phyloP scores from a whole-genome alignment of 2,888 invertebrate genomes.

The Apodemia duryi region DNA sequence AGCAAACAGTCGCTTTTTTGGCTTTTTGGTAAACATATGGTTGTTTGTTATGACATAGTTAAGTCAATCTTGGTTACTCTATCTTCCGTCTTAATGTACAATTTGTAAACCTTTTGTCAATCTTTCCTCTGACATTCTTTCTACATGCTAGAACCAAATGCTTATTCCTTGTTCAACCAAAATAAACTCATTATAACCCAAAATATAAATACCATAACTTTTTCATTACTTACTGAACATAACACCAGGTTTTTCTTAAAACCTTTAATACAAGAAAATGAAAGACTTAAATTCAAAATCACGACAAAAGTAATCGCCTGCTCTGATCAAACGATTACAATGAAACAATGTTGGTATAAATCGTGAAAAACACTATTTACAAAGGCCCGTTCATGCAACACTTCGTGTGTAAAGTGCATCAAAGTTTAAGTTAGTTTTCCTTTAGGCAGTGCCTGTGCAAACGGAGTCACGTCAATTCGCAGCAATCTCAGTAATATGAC shows the following conservation, averaged over 20 bases:
- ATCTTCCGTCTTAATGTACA: no score
- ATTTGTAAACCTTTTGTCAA: no score
- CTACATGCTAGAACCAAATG: no score
- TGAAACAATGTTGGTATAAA: conserved; percentile 27
- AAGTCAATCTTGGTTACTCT: no score
- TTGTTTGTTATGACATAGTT: no score
- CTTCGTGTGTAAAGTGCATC: conserved; percentile 44
- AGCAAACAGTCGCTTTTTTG: no score
- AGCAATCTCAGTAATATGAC: conserved; percentile 44
- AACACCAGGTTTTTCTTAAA: not conserved
- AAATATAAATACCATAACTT: no score
- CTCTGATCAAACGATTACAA: conserved; percentile 3
- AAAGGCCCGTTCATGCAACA: conserved; percentile 31
- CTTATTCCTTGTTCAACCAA: no score
- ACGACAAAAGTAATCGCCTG: conserved; percentile 6
- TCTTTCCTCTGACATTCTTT: no score
- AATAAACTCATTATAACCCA: no score
- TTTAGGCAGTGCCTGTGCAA: conserved; percentile 62
- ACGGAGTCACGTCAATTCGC: conserved; percentile 65
- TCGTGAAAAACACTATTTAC: conserved; percentile 32
- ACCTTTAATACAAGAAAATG: conserved; percentile 2
- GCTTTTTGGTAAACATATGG: no score
- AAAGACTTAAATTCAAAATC: conserved; percentile 15
- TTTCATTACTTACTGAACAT: not conserved
- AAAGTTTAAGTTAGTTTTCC: conserved; percentile 73